Conservation (phyloP, 2,888 invertebrate genomes). For the Rapana venosa region DNA sequence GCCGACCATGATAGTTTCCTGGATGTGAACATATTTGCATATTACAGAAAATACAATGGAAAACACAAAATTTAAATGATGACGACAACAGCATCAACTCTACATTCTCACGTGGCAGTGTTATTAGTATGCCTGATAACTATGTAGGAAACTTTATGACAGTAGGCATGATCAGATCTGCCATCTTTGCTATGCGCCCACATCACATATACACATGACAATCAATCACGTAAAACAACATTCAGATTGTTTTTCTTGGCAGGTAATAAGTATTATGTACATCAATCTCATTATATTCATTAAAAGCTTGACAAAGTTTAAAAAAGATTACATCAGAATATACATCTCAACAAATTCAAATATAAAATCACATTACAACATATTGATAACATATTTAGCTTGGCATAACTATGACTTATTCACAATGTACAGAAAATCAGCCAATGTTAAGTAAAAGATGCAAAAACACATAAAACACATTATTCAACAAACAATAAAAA, state of each 20-base stretch:
- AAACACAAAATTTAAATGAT: background rate
- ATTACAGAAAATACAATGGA: background rate
- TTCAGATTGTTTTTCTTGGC: background rate
- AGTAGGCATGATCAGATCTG: too few species aligned
- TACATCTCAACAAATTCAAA: background rate
- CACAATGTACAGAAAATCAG: background rate
- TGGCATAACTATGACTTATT: background rate
- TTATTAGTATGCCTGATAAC: background rate
- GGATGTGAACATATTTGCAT: background rate
- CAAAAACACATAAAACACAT: background rate
- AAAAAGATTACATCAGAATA: conserved; percentile 3
- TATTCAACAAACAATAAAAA: background rate
- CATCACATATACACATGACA: background rate
- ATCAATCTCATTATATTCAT: conserved; percentile 9
- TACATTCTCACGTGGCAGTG: background rate
- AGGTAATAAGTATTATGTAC: background rate
- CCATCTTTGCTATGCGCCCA: background rate
- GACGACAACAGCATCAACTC: background rate
- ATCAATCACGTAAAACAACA: background rate
- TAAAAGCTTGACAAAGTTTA: background rate
- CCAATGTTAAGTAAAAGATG: background rate
- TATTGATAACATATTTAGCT: background rate
- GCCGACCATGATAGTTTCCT: too few species aligned
- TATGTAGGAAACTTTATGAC: background rate
- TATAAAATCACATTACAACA: background rate